A percentile compares a stretch with the other conserved stretches of the same genome.
Evolutionary conservation across 1,140 invertebrate genomes (phyloP).

Genomic region (Orussus abietinus): DNA sequence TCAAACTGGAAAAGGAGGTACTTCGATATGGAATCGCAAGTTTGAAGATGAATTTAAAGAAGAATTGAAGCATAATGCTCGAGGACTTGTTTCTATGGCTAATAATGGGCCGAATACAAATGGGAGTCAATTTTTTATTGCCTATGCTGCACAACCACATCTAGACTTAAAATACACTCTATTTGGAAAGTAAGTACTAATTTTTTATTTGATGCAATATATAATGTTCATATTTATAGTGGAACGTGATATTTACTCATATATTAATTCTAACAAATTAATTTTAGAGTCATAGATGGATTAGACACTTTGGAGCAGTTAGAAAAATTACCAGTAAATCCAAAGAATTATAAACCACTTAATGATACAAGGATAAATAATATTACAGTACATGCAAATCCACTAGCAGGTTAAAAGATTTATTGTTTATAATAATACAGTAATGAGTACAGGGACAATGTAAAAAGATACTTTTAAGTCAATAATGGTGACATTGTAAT

Average conservation of each 20-base stretch:
- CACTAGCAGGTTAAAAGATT: constrained; percentile 69
- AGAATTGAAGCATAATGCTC: constrained; percentile 83
- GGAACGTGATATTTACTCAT: too few species aligned
- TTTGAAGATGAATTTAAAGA: constrained; percentile 97
- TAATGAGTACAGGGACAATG: too few species aligned
- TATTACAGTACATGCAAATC: constrained; percentile 95
- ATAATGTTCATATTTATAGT: constrained; percentile 4
- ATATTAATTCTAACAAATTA: constrained; percentile 6
- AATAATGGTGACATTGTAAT: too few species aligned
- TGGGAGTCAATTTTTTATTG: constrained; percentile 97
- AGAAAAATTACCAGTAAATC: constrained; percentile 91
- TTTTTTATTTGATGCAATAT: constrained; percentile 1
- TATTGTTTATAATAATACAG: background rate
- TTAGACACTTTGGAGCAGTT: constrained; percentile 93
- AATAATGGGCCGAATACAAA: constrained; percentile 98
- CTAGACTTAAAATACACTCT: constrained; percentile 96
- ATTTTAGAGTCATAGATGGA: constrained; percentile 92
- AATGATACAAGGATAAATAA: constrained; percentile 80
- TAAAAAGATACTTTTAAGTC: too few species aligned
- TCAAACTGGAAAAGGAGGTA: constrained; percentile 91
- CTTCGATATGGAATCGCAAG: constrained; percentile 86
- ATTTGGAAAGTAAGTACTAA: constrained; percentile 81
- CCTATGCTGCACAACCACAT: constrained; percentile 90
- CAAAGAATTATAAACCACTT: constrained; percentile 86
- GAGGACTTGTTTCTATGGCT: constrained; percentile 96